phyloP scores from a whole-genome alignment of 2,797 vertebrate genomes.

The Neopelma chrysocephalum region DNA sequence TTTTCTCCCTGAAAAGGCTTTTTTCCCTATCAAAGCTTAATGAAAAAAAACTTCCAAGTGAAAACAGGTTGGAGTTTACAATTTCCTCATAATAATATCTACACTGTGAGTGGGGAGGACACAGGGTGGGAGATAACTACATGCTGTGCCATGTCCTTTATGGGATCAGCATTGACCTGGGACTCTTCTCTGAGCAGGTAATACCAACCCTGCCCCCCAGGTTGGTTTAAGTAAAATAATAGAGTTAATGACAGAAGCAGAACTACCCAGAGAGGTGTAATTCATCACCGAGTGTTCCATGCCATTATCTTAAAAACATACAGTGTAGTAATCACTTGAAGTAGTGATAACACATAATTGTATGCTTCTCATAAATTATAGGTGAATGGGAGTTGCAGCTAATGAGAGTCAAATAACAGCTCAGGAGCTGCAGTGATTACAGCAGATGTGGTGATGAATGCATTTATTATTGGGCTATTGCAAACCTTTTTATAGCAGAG shows the following conservation, averaged over 20 bases:
- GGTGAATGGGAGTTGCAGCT: conserved; percentile 80
- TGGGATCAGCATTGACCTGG: background rate
- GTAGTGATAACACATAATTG: conserved; percentile 81
- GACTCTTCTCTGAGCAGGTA: conserved; percentile 37
- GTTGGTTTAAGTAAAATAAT: conserved; percentile 70
- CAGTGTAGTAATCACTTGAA: conserved; percentile 80
- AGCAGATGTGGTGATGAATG: conserved; percentile 74
- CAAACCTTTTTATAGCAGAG: conserved; percentile 70
- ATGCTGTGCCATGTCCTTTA: background rate
- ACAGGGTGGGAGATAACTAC: background rate
- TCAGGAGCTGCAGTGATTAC: conserved; percentile 75
- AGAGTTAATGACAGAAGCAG: conserved; percentile 77
- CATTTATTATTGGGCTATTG: conserved; percentile 72
- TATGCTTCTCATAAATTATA: conserved; percentile 78
- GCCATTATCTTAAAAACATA: conserved; percentile 79
- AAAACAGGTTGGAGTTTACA: background rate
- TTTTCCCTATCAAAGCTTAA: background rate
- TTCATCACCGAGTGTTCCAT: conserved; percentile 75
- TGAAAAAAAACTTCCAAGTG: background rate
- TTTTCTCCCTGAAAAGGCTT: background rate
- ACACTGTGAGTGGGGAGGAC: background rate
- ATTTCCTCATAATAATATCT: background rate
- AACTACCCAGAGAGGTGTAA: conserved; percentile 70
- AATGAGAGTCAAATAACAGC: conserved; percentile 75
- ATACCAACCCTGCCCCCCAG: conserved; percentile 52